Base-by-base conservation (phyloP, 1,140 invertebrate species). In the Batillaria attramentaria region DNA sequence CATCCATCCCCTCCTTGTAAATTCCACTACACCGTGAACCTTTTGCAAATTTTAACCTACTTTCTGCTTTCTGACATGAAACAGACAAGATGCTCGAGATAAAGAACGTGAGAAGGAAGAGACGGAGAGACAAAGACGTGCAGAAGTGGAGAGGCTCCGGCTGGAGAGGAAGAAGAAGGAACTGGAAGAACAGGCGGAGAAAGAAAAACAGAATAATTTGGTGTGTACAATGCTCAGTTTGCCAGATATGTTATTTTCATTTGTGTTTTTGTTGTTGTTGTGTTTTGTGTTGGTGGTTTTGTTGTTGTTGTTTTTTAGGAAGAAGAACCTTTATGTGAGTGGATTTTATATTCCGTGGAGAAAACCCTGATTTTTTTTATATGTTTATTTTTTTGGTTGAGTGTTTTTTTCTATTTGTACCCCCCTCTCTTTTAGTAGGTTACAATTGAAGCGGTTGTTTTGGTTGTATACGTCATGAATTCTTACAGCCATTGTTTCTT, bases 21-120 rank as follows among this genome's bases (percentile, higher is more conserved):
- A n/a, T n/a, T n/a, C n/a, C n/a, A n/a, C n/a, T n/a, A n/a, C n/a
- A n/a, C n/a, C n/a, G n/a, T n/a, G n/a, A n/a, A n/a, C n/a, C n/a
- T n/a, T n/a, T n/a, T n/a, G n/a, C n/a, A n/a, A n/a, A n/a, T n/a
- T n/a, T n/a, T n/a, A n/a, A n/a, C n/a, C n/a, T n/a, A n/a, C n/a
- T n/a, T n/a, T n/a, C n/a, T n/a, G n/a, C n/a, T n/a, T n/a, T n/a
- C n/a, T n/a, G n/a, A n/a, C n/a, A n/a, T n/a, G n/a, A n/a, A n/a
- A 79, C 66, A 81, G 73, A 57, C 72, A 83, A 70, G 81, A 85
- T 24, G 78, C 42, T 3, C 46, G 77, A 24, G 77, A 82, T 66
- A 42, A 79, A 60, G 75, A 70, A 39, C 50, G 37, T 13, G 60
- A 57, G 35, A 80, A 84, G 60, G 92, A 93, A 33, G 83, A 82